These are phyloP conservation scores for Lepilemur ruficaudatus DNA, from an alignment of 2,797 vertebrate genomes.

Conservation along the genomic window DNA sequence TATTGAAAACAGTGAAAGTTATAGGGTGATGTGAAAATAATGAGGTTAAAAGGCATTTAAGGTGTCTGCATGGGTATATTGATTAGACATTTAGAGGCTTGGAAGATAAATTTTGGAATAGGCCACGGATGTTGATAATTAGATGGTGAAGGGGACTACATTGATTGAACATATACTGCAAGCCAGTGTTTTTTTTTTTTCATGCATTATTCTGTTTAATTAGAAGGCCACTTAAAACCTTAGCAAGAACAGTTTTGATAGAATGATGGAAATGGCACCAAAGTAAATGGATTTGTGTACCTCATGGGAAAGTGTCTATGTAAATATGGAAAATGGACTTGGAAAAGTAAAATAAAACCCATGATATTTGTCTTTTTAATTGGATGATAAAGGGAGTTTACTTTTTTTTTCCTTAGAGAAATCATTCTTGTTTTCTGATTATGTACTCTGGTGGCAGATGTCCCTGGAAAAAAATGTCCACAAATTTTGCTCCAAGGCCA, in stretches of 20 bases:
- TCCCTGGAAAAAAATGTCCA: background rate
- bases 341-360: background rate
- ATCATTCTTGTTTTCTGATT: background rate
- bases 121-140: background rate
- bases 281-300: background rate
- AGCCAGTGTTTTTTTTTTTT: background rate
- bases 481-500: background rate
- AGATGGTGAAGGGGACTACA: background rate
- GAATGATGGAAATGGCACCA: background rate
- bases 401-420: background rate
- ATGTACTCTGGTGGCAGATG: background rate
- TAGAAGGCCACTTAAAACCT: background rate
- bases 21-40: background rate
- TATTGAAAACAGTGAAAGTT: background rate
- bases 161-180: background rate
- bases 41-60: background rate
- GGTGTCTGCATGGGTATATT: background rate
- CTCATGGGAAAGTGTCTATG: background rate
- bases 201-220: background rate
- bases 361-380: background rate
- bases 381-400: background rate
- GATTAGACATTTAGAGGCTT: background rate
- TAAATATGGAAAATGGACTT: background rate
- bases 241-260: background rate
- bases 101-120: background rate